A percentile compares a stretch with the other conserved stretches of the same genome.
These are phyloP conservation scores for Keiferia lycopersicella DNA, from an alignment of 2,888 invertebrate genomes.

Conservation along the genomic window DNA sequence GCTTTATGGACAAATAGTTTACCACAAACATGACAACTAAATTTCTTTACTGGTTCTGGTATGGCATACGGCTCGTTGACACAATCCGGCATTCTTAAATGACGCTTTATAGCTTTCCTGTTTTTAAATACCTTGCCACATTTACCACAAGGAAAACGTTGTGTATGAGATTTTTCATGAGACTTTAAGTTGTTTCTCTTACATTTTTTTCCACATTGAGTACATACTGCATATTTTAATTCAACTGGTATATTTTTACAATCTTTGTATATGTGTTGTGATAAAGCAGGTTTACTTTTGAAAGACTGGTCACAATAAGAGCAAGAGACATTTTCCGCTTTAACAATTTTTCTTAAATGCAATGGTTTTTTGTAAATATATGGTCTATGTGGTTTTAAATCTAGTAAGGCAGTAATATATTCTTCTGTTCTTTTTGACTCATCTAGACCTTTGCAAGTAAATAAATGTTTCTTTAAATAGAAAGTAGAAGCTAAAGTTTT, in stretches of 20 bases:
- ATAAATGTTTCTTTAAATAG: not conserved
- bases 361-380: not conserved
- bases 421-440: not conserved
- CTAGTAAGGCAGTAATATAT: not conserved
- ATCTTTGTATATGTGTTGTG: not conserved
- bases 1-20: not conserved
- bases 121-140: slow-evolving; percentile 11
- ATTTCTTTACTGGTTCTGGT: not conserved
- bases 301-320: slow-evolving; percentile 1
- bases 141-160: not conserved
- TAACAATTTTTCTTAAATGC: not conserved
- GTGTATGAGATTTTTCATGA: not conserved
- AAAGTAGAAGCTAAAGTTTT: not conserved
- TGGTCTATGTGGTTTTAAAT: not conserved
- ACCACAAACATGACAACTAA: slow-evolving; percentile 1
- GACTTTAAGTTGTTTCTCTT: not conserved
- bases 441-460: not conserved
- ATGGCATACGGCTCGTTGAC: not conserved
- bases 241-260: not conserved
- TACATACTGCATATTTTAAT: not conserved
- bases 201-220: not conserved
- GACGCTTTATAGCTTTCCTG: not conserved
- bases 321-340: not conserved
- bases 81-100: slow-evolving; percentile 1
- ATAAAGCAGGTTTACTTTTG: not conserved